A percentile compares a stretch with the other conserved stretches of the same genome.
Evolutionary conservation across 2,113 vertebrate species (phyloP).

Genomic region (Aviceda subcristata): DNA sequence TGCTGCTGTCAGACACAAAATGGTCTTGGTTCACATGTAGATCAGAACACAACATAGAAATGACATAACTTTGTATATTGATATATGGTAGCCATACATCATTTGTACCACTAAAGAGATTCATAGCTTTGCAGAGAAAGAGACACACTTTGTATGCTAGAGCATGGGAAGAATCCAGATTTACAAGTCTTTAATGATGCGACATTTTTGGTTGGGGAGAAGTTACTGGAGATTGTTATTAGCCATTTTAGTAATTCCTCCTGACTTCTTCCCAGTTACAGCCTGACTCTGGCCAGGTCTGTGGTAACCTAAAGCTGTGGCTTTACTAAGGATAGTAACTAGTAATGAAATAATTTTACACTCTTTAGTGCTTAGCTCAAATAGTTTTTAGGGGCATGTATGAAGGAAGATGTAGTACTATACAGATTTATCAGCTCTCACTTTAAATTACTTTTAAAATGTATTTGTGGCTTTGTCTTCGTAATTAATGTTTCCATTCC

Average conservation of each 20-base stretch:
- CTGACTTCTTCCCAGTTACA: not conserved
- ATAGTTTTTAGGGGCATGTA: not conserved
- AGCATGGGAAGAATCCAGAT: not conserved
- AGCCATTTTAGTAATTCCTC: not conserved
- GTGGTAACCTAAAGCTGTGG: not conserved
- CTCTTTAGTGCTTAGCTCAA: not conserved
- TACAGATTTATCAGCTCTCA: slow-evolving; percentile 9
- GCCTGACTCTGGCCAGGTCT: not conserved
- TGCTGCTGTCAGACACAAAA: not conserved
- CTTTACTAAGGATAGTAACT: not conserved
- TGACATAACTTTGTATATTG: not conserved
- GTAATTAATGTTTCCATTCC: slow-evolving; percentile 1
- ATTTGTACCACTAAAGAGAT: not conserved
- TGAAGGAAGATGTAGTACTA: not conserved
- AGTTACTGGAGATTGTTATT: not conserved
- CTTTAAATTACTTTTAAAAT: not conserved
- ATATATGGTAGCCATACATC: not conserved
- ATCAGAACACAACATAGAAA: not conserved
- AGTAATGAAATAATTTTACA: not conserved
- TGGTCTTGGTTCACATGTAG: not conserved
- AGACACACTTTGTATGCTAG: not conserved
- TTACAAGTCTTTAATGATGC: not conserved
- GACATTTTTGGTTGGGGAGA: not conserved
- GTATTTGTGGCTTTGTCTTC: slow-evolving; percentile 1
- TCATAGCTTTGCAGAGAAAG: not conserved